phyloP scores from a whole-genome alignment of 2,888 invertebrate genomes.

The Fragum fragum region DNA sequence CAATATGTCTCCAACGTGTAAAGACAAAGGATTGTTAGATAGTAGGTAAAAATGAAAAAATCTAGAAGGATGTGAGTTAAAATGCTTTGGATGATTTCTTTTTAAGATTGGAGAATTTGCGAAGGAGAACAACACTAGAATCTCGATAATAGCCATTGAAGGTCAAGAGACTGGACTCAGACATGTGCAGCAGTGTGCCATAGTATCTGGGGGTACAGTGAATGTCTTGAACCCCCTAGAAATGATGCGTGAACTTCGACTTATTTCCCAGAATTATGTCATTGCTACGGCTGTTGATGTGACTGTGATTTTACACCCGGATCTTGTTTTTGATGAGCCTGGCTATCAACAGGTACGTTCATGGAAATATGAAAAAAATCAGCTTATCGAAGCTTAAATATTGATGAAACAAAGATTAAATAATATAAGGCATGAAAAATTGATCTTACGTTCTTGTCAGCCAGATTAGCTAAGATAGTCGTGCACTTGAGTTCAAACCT shows the following conservation, averaged over 20 bases:
- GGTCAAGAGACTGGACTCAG: constrained; percentile 75
- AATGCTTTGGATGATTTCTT: constrained; percentile 1
- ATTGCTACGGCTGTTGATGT: constrained; percentile 81
- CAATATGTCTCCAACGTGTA: no score
- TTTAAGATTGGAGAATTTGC: constrained; percentile 82
- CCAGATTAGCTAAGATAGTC: no score
- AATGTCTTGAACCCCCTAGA: constrained; percentile 82
- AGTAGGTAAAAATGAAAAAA: no score
- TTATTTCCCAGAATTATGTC: constrained; percentile 81
- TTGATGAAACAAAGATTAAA: no score
- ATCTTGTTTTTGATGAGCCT: constrained; percentile 78
- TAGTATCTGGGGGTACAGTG: constrained; percentile 78
- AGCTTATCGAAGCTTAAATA: no score
- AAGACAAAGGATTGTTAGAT: no score
- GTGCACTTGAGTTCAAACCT: no score
- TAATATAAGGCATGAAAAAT: no score
- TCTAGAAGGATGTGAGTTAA: no score
- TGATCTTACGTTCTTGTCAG: no score
- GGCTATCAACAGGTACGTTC: constrained; percentile 72
- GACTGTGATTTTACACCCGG: constrained; percentile 77
- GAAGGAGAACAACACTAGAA: constrained; percentile 74
- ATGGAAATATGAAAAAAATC: no score
- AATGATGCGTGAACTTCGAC: constrained; percentile 81
- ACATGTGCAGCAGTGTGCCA: constrained; percentile 74
- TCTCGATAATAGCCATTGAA: constrained; percentile 81